Conservation (phyloP, 2,113 vertebrate species). For the Pardalotus punctatus region DNA sequence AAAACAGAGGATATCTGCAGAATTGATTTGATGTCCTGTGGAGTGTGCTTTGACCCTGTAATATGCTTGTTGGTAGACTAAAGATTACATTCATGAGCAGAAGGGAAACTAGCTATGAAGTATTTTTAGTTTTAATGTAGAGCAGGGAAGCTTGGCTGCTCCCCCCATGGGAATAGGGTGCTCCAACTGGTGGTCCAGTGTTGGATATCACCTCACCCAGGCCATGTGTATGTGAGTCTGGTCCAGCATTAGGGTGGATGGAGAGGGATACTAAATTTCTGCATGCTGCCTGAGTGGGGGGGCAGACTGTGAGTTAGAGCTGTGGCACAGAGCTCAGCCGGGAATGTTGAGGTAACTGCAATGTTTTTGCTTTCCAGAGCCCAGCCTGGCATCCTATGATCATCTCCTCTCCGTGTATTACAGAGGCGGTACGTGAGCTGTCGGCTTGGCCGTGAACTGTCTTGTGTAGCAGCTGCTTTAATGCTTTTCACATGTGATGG, state of each 20-base stretch:
- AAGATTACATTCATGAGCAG: not conserved
- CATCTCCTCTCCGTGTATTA: slow-evolving; percentile 80
- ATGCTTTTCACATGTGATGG: not conserved
- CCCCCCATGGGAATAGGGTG: not conserved
- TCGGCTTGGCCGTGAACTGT: rapidly evolving
- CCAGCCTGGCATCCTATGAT: slow-evolving; percentile 84
- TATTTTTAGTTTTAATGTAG: not conserved
- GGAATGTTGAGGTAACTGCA: not conserved
- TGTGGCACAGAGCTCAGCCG: not conserved
- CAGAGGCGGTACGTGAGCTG: slow-evolving; percentile 73
- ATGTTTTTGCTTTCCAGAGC: slow-evolving; percentile 71
- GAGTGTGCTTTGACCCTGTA: not conserved
- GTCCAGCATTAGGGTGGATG: rapidly evolving
- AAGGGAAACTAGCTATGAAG: not conserved
- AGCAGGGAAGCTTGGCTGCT: not conserved
- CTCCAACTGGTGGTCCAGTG: not conserved
- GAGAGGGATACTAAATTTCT: not conserved
- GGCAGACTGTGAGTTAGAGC: not conserved
- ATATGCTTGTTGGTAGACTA: not conserved
- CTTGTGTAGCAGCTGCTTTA: not conserved
- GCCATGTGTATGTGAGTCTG: rapidly evolving
- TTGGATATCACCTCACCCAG: not conserved
- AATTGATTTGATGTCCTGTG: not conserved
- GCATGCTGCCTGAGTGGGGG: not conserved
- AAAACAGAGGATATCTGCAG: not conserved